Evolutionary conservation across 2,113 vertebrate species (phyloP).

Genomic region (Pavo muticus): DNA sequence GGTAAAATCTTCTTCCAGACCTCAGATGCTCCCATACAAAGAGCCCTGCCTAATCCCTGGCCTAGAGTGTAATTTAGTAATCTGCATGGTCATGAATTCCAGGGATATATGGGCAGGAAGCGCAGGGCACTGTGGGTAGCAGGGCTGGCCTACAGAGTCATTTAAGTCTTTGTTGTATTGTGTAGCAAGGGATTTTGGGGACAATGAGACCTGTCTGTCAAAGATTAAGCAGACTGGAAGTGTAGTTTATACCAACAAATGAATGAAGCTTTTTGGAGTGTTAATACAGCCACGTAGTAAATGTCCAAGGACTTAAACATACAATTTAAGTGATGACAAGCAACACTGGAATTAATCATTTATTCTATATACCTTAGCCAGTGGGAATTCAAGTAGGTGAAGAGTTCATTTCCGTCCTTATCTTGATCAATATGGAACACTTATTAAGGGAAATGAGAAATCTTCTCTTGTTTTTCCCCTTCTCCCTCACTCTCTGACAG

Average conservation of each 20-base stretch:
- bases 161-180: constrained; percentile 88
- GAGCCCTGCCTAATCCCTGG: constrained; percentile 80
- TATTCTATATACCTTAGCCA: constrained; percentile 75
- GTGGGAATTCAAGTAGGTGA: constrained; percentile 70
- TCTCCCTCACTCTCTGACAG: background rate
- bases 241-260: constrained; percentile 83
- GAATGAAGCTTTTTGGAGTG: constrained; percentile 73
- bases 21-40: constrained; percentile 85
- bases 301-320: constrained; percentile 75
- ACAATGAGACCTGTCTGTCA: constrained; percentile 90
- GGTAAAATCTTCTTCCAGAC: constrained; percentile 87
- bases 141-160: constrained; percentile 78
- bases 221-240: constrained; percentile 90
- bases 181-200: constrained; percentile 85
- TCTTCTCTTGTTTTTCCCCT: background rate
- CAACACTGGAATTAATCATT: constrained; percentile 70
- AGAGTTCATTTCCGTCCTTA: constrained; percentile 65
- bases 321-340: constrained; percentile 79
- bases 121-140: constrained; percentile 79
- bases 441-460: background rate
- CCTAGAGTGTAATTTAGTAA: constrained; percentile 85
- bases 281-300: constrained; percentile 76
- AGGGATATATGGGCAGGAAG: constrained; percentile 87
- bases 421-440: background rate
- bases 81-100: constrained; percentile 94